Evolutionary conservation across 2,113 vertebrate genomes (phyloP).

Genomic region (Hipposideros armiger): DNA sequence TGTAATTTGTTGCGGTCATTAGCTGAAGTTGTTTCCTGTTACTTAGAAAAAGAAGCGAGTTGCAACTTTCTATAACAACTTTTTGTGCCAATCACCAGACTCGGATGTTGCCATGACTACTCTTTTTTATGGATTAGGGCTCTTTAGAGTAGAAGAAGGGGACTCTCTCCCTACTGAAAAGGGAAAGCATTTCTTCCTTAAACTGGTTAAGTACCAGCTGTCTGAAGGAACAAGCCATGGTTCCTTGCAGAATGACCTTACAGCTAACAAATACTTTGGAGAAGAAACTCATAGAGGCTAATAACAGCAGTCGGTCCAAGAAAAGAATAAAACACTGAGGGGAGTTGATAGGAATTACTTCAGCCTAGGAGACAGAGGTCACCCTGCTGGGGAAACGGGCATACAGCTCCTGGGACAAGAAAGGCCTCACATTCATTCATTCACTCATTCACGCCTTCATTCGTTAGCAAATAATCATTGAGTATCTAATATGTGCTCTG

Average conservation of each 20-base stretch:
- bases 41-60: neutral
- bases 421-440: neutral
- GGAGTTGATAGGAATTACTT: neutral
- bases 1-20: neutral
- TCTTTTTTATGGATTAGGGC: neutral
- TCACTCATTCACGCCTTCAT: neutral
- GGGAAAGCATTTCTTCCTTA: neutral
- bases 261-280: slow-evolving; percentile 15
- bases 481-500: neutral
- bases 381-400: neutral
- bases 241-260: neutral
- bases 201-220: neutral
- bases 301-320: neutral
- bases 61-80: neutral
- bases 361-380: neutral
- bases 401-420: neutral
- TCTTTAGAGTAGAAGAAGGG: slow-evolving; percentile 11
- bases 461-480: neutral
- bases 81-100: slow-evolving; percentile 25
- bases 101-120: neutral
- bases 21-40: neutral
- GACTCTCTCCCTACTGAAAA: neutral
- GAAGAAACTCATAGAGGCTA: slow-evolving; percentile 1
- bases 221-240: neutral
- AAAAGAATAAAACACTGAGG: neutral